Conservation (phyloP, 2,113 vertebrate species). For the Podarcis cretensis region DNA sequence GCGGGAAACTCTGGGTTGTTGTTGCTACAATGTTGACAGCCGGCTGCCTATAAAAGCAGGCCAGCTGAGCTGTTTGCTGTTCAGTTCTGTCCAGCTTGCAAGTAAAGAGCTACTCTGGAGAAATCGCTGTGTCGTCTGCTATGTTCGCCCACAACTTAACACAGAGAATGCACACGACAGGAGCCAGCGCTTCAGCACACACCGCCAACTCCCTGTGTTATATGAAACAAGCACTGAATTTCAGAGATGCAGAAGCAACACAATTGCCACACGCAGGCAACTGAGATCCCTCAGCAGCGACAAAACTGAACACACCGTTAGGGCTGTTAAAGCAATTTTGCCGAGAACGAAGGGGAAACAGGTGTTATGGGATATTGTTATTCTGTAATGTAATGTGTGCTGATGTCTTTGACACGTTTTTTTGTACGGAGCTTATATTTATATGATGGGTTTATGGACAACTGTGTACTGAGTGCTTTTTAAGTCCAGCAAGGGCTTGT, state of each 20-base stretch:
- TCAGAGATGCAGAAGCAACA: neutral
- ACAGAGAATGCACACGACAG: neutral
- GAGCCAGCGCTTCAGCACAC: too few relatives aligned
- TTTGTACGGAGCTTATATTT: slow-evolving; percentile 71
- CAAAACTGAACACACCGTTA: slow-evolving; percentile 69
- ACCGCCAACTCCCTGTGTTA: neutral
- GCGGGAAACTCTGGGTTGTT: too few relatives aligned
- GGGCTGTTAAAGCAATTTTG: slow-evolving; percentile 67
- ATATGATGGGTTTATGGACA: slow-evolving; percentile 75
- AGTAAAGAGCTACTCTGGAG: too few relatives aligned
- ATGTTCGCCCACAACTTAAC: too few relatives aligned
- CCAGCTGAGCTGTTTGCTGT: too few relatives aligned
- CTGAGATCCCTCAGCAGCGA: neutral
- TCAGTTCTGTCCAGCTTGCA: too few relatives aligned
- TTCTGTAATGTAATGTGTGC: slow-evolving; percentile 72
- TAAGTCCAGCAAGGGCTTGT: slow-evolving; percentile 69
- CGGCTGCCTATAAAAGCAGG: too few relatives aligned
- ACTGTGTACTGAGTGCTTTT: slow-evolving; percentile 72
- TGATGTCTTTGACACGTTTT: slow-evolving; percentile 73
- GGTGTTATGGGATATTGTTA: slow-evolving; percentile 72
- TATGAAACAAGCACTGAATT: neutral
- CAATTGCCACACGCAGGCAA: too few relatives aligned
- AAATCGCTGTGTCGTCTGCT: too few relatives aligned
- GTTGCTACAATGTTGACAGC: too few relatives aligned
- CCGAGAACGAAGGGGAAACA: slow-evolving; percentile 44